Conservation (phyloP, 2,113 vertebrate species). For the Pristiophorus japonicus region DNA sequence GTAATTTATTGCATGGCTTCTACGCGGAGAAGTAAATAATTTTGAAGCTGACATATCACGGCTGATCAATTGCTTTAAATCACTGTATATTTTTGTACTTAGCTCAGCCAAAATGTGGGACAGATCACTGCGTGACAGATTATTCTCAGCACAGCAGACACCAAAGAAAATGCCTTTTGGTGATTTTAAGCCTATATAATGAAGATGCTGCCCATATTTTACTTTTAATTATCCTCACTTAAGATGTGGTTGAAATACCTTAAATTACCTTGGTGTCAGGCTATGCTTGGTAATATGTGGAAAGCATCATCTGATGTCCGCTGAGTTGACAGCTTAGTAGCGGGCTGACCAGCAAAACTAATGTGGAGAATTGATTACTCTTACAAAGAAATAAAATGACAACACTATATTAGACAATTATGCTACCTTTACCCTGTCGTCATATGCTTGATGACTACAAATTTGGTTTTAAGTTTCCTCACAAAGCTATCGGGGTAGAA, state of each 20-base stretch:
- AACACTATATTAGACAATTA: not conserved
- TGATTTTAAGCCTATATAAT: not conserved
- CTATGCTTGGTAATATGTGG: not conserved
- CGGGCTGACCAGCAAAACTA: not conserved
- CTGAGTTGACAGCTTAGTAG: not conserved
- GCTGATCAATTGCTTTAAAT: constrained; percentile 56
- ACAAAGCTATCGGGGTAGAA: too few relatives aligned
- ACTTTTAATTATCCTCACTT: not conserved
- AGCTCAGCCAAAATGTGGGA: constrained; percentile 52
- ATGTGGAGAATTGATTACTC: not conserved
- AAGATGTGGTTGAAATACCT: not conserved
- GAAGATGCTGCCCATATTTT: not conserved
- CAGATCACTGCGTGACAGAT: not conserved
- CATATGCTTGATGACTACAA: not conserved
- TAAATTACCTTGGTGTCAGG: not conserved
- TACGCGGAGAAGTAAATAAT: constrained; percentile 52
- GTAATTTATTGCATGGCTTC: constrained; percentile 51
- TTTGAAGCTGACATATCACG: constrained; percentile 54
- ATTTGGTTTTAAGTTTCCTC: not conserved
- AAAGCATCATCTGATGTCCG: constrained; percentile 14
- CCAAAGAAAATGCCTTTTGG: not conserved
- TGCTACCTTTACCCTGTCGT: not conserved
- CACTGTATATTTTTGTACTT: constrained; percentile 50
- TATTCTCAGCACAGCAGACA: not conserved
- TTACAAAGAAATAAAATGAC: not conserved